Base-by-base conservation (phyloP, 1,140 invertebrate genomes). In the Pseudachorutes palmiensis region DNA sequence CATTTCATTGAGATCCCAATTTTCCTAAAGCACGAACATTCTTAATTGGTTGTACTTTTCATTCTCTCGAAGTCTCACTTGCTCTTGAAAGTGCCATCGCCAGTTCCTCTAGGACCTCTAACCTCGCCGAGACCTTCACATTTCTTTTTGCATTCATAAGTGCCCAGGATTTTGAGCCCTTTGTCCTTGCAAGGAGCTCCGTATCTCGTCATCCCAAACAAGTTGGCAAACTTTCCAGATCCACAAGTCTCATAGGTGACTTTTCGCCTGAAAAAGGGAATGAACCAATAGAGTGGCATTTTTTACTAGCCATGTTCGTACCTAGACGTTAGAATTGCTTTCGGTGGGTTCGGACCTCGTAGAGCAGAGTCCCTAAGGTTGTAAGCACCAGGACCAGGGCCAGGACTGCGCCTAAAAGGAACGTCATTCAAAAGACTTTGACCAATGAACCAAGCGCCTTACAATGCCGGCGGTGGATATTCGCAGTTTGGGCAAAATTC, bases 181-280 rank as follows among this genome's bases (percentile, higher is more conserved):
- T 26, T 55, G 12, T 5, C 24, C 5, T 55, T 55, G 9, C 24
- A 5, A 55, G 51, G 9, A 16, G 51, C 9, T 16, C 51, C 51
- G 24, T 14, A 55, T 55, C 51, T 55, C 24, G 51, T 55, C 51
- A 55, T 55, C 24, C 51, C 51, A 55, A 16, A 24, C 51, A 55
- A 55, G 24, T 55, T 26, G 24, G 24, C 12, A 5, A 55, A 24
- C 24, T 55, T 55, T 26, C 12, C 51, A 55, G 51, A 55, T 16
- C 24, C 24, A 55, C 14, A 24, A 22, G 51, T 14, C 51, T 14
- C 5, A 5, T 14, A 55, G 9, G 9, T 55, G 5, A 16, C 12
- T 55, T 24, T 12, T 41, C 5, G 36, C 36, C 36, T 41, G 36
- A n/a, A n/a, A n/a, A n/a, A n/a, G n/a, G n/a, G n/a, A n/a, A n/a